Conservation (phyloP, 2,888 invertebrate species). For the Troides oblongomaculatus region DNA sequence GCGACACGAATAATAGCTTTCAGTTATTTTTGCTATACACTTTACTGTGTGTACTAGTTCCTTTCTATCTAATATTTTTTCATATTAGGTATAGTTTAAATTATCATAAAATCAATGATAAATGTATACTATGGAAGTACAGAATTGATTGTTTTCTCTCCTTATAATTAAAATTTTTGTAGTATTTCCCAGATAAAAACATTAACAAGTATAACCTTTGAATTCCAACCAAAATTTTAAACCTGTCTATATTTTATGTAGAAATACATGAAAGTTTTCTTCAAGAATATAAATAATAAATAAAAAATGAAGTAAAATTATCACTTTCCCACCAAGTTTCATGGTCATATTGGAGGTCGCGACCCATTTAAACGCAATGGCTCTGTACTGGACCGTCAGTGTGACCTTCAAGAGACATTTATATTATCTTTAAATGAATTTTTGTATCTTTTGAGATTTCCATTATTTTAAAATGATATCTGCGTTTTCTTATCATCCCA, state of each 20-base stretch:
- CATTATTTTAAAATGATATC: too few species aligned
- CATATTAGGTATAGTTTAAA: background rate
- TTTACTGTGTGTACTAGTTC: background rate
- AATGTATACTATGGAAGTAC: too few species aligned
- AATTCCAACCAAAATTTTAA: too few species aligned
- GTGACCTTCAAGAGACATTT: constrained; percentile 1
- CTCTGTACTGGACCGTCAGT: constrained; percentile 8
- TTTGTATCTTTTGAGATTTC: too few species aligned
- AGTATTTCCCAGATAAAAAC: too few species aligned
- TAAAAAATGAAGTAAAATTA: background rate
- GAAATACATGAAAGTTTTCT: too few species aligned
- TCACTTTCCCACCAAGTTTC: constrained; percentile 7
- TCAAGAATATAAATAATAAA: background rate
- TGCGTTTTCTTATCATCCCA: too few species aligned
- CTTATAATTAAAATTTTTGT: too few species aligned
- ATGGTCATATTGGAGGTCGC: constrained; percentile 40
- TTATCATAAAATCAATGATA: too few species aligned
- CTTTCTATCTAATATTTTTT: background rate
- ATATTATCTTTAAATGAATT: background rate
- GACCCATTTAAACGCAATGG: constrained; percentile 35
- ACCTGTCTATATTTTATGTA: too few species aligned
- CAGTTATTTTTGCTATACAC: background rate
- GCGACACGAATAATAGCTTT: background rate
- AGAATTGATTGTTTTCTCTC: too few species aligned
- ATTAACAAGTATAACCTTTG: too few species aligned